Conservation (phyloP, 2,797 vertebrate species). For the Micromesistius poutassou region DNA sequence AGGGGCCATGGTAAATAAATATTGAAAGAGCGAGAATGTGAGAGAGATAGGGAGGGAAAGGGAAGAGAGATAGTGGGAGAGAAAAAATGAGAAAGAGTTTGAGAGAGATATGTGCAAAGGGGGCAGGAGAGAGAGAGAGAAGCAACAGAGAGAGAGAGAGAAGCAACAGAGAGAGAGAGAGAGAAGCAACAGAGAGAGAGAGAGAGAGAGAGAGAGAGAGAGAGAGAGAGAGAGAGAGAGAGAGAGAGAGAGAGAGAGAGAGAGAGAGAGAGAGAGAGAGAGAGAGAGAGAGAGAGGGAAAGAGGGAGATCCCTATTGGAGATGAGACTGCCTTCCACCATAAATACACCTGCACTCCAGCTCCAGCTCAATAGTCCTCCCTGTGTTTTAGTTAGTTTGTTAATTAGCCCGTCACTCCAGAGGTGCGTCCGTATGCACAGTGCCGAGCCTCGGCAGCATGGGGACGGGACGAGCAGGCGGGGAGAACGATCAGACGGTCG, state of each 20-base stretch:
- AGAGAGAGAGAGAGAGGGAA: too few relatives aligned
- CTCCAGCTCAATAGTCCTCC: neutral
- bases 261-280: neutral
- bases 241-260: neutral
- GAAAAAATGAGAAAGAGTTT: too few relatives aligned
- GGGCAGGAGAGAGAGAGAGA: too few relatives aligned
- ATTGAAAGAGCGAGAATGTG: too few relatives aligned
- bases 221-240: neutral
- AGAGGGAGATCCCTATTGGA: neutral
- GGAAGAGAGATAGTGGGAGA: too few relatives aligned
- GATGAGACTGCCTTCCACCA: neutral
- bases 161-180: too few relatives aligned
- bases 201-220: neutral
- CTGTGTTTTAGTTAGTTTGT: neutral
- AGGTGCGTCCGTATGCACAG: neutral
- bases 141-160: neutral
- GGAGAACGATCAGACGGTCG: too few relatives aligned
- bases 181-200: neutral
- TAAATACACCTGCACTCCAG: neutral
- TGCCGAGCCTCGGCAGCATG: neutral
- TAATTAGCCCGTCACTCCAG: neutral
- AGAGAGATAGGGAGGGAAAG: too few relatives aligned
- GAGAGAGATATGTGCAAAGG: neutral
- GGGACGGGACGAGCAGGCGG: too few relatives aligned
- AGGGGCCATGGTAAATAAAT: too few relatives aligned